Base-by-base conservation (phyloP, 2,888 invertebrate species). In the Sipunculus nudus region DNA sequence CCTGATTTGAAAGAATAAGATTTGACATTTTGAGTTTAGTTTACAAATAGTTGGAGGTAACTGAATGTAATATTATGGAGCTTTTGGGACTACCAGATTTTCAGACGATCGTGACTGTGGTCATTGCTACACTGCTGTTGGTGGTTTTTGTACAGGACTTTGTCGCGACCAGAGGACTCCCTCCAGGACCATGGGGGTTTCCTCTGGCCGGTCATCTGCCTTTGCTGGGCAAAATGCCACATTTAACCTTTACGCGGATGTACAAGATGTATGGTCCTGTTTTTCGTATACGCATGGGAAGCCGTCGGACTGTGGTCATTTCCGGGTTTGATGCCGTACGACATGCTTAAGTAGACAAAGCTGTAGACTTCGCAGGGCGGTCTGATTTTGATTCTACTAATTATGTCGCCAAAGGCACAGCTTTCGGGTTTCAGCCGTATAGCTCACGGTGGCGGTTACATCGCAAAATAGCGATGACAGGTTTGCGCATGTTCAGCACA, bases 381-480 rank as follows among this genome's bases (percentile, higher is more conserved):
- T 79, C 79, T 1, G 72, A 73, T 49, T 76, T 79, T 55, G 74
- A 74, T 60, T 75, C 76, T 16, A 78, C 78, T 63, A 66, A 71
- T 50, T 73, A 74, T 53, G 70, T 78, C 13, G 75, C 74, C 6
- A 73, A 76, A 23, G 78, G 78, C 3, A 76, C 75, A 52, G 77
- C 75, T 49, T 76, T 79, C 78, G 75, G 74, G 4, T 79, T 79
- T 48, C 70, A 74, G 28, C 72, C 76, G 59, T 78, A 72, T 47
- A 73, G 75, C 23, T 61, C 71, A 1, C 59, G 71, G 16, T 78
- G 78, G 77, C 75, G 73, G 62, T 48, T 72, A 40, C 78, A 79
- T 59, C 60, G 77, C 13, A 53, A 63, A 26, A 73, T 78, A 13
- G 75, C 79, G 0, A 74, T 77, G 45, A 75, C 75, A 35, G 71